Conservation (phyloP, 2,113 vertebrate genomes). For the Sylvia atricapilla region DNA sequence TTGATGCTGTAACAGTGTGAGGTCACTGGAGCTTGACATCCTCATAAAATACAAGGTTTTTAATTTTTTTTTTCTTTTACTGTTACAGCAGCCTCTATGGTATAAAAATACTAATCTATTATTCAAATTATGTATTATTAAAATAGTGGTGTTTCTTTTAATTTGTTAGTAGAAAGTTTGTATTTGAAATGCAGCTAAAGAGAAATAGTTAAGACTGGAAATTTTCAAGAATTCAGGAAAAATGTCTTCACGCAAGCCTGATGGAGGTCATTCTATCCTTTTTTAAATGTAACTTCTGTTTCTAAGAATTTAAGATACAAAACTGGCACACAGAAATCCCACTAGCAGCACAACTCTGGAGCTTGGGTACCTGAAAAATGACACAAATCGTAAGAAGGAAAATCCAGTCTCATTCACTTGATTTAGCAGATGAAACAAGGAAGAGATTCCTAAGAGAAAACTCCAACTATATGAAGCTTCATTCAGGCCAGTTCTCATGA, state of each 20-base stretch:
- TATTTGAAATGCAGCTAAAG: not conserved
- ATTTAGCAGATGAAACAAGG: not conserved
- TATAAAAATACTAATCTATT: not conserved
- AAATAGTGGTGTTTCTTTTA: not conserved
- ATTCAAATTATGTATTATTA: not conserved
- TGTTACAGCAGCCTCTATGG: not conserved
- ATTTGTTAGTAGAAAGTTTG: not conserved
- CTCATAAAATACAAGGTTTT: not conserved
- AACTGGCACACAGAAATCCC: not conserved
- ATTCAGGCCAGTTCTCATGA: not conserved
- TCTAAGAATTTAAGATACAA: not conserved
- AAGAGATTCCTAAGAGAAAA: not conserved
- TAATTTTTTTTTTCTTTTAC: not conserved
- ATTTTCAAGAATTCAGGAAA: not conserved
- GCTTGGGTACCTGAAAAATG: not conserved
- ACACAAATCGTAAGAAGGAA: not conserved
- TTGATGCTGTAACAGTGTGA: not conserved
- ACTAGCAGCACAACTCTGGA: not conserved
- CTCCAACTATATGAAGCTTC: not conserved
- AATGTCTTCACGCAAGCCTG: not conserved
- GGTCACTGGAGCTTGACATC: not conserved
- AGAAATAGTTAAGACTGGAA: not conserved
- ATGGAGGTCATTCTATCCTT: not conserved
- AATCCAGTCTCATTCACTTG: not conserved
- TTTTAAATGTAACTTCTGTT: not conserved